Base-by-base conservation (phyloP, 2,888 invertebrate species). In the Spilosoma lubricipeda region DNA sequence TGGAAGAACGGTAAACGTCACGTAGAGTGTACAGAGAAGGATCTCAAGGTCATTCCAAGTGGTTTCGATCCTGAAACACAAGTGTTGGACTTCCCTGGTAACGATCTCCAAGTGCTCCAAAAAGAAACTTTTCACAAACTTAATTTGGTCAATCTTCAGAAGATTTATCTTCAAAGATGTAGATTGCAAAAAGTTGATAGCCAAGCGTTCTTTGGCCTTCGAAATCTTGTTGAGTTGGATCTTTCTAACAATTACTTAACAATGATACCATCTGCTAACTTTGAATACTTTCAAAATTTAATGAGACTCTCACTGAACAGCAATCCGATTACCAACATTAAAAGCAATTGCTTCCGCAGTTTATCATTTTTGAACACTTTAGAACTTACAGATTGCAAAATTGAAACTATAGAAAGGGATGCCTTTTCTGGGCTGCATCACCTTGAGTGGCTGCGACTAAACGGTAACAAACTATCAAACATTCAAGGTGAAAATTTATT, bases 1-100 rank as follows among this genome's bases (percentile, higher is more conserved):
- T 99, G 99, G 99, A 98, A 98, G 92, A 97, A 98, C 89, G 99
- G 99, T 69, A 99, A 99, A 90, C 97, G 98, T 90, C 98, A 98
- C 82, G 98, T 98, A 70, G 98, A 99, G 92, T 99, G 99, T 93
- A 96, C 97, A 70, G 97, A 97, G 79, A 97, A 97, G 89, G 97
- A 97, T 73, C 95, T 99, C 73, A 96, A 97, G 80, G 96, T 97
- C 20, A 97, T 99, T 75, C 99, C 99, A 3, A 97, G 97, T 84
- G 97, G 97, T 72, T 97, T 99, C 86, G 98, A 98, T 90, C 96
- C 97, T 39, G 98, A 97, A 87, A 98, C 98, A 0, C 98, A 98
- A 96, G 98, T 99, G 59, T 95, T 99, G 73, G 98, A 98, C 91
- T 97, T 99, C 88, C 97, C 97, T 63, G 98, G 97, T 72, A 99